Evolutionary conservation across 1,140 invertebrate genomes (phyloP), one percentile per base, ranked within the genome.

Genomic region (Drepana arcuata): DNA sequence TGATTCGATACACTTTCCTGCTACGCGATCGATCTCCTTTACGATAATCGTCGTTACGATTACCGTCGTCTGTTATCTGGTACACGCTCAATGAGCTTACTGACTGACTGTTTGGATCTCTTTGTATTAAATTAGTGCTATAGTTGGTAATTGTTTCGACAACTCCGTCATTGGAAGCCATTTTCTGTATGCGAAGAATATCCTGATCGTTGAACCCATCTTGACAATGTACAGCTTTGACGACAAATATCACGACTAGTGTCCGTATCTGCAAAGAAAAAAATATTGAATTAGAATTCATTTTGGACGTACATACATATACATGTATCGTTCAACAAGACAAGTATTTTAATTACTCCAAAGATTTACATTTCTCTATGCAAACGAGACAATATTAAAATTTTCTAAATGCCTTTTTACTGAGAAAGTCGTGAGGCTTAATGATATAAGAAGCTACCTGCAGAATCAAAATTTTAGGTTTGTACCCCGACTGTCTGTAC

Each of bases 211-310:
- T 53, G 33, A 63, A 74, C 40, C 64, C 74, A 62, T 83, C 68
- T 64, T 82, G 74, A 58, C 73, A 73, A 45, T 47, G 38, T 16
- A 45, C 58, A 34, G 48, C 52, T 36, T 56, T 51, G 35, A 77
- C 57, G 12, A 74, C 27, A 50, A 68, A 49, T 37, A 67, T 57
- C 40, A 71, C 35, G 39, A 68, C 62, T 65, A 84, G 52, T 67
- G 83, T 57, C 66, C 70, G 67, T 71, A 83, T 75, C 83, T 84
- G 80, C 40, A 84, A 84, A 16, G 12, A 55, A 57, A 53, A 51
- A 44, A 51, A 42, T n/a, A n/a, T n/a, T n/a, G n/a, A n/a, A n/a
- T n/a, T n/a, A n/a, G n/a, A 18, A 24, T 14, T 14, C 34, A 31
- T 18, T 9, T 28, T n/a, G 27, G 7, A 9, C 10, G n/a, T 21